Percentiles rank a stretch among this genome's conserved stretches.
phyloP scores from a whole-genome alignment of 1,140 invertebrate genomes.

The Sarcophaga bullata region DNA sequence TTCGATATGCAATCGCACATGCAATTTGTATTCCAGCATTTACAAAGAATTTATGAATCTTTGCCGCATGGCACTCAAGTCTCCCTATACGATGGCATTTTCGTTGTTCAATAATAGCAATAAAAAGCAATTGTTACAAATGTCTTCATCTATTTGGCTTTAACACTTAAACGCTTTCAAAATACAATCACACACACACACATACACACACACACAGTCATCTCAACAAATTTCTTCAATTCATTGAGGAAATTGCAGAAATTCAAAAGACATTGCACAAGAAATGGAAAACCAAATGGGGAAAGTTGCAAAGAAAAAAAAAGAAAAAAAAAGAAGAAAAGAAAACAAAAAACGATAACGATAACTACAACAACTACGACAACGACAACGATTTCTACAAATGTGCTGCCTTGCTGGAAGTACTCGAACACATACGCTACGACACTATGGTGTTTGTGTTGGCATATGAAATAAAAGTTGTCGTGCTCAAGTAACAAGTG shows the following conservation, averaged over 20 bases:
- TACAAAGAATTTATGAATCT: neutral
- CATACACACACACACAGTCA: neutral
- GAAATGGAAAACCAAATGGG: neutral
- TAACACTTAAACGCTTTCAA: slow-evolving; percentile 36
- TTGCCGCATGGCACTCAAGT: neutral
- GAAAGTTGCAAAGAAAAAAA: neutral
- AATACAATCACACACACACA: too few relatives aligned
- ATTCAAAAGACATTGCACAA: neutral
- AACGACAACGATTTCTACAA: neutral
- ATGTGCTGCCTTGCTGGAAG: neutral
- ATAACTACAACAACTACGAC: too few relatives aligned
- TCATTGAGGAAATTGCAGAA: neutral
- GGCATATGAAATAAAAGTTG: too few relatives aligned
- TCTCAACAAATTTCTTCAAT: neutral
- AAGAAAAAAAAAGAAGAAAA: too few relatives aligned
- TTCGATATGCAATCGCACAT: neutral
- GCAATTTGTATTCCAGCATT: neutral
- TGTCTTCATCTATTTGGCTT: slow-evolving; percentile 36
- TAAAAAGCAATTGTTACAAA: slow-evolving; percentile 39
- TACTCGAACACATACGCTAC: too few relatives aligned
- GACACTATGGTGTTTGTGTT: too few relatives aligned
- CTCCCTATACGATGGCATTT: neutral
- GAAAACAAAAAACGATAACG: neutral
- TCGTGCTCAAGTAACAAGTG: neutral
- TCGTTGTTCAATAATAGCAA: neutral